Base-by-base conservation (phyloP, 2,113 vertebrate genomes). In the Cricetomys ansorgei region DNA sequence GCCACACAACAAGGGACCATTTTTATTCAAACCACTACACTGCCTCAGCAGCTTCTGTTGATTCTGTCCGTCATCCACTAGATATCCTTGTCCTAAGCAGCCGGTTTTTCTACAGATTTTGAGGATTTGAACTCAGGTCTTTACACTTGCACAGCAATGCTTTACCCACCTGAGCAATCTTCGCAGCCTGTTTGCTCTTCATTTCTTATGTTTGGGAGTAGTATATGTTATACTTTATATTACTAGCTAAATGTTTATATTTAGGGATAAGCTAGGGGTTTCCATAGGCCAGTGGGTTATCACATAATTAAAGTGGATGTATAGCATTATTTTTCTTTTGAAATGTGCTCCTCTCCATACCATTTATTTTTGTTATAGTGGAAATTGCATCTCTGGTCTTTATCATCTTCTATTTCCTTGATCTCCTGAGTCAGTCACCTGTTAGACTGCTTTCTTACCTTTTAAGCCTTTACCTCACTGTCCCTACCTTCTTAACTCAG, bases 241-340 rank as follows among this genome's bases (percentile, higher is more conserved):
- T 79, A 9, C 53, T 79, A 55, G 3, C 53, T 79, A 55, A 77
- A 7, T 77, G 34, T 79, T 86, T 62, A 7, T 81, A 50, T 83
- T 96, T 81, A 89, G 23, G 67, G 90, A 37, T 92, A 77, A 76
- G 15, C 89, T 57, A 75, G 91, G 48, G 7, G 43, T 91, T 45
- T 89, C 16, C 67, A 80, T 76, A 53, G 50, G 37, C 70, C 37
- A 80, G 69, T 90, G 88, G 27, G 13, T 97, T 96, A 77, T 75
- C 43, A 4, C 89, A 75, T 64, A 34, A 80, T 94, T 84, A 88
- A 96, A 77, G 92, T 50, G 79, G 64, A 93, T 59, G 16, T 59
- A 93, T 73, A 34, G 19, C 91, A n/a, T 69, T 37, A 34, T 93
- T 91, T 95, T 55, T 93, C n/a, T 34, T 90, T 94, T 81, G 76